A percentile compares a stretch with the other conserved stretches of the same genome.
These are phyloP conservation scores for Condylura cristata DNA, from an alignment of 2,113 vertebrate species.

Conservation along the genomic window DNA sequence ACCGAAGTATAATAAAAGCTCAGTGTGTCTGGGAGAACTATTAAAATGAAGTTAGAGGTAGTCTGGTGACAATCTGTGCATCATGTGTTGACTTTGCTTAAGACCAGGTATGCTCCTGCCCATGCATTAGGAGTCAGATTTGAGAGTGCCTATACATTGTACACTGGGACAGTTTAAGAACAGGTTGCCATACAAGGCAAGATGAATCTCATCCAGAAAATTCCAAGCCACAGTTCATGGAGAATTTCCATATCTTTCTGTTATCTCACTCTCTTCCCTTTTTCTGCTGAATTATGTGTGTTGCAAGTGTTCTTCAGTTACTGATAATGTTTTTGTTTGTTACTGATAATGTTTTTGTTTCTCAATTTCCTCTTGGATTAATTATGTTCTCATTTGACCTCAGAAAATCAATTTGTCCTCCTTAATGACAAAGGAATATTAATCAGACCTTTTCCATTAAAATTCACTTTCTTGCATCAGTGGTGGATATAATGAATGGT, in stretches of 20 bases:
- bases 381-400: neutral
- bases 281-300: neutral
- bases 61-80: neutral
- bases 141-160: fast-evolving
- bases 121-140: neutral
- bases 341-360: neutral
- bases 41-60: neutral
- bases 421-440: slow-evolving; percentile 15
- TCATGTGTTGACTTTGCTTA: neutral
- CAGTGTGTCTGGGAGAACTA: neutral
- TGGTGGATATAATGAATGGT: neutral
- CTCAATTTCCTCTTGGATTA: slow-evolving; percentile 29
- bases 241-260: neutral
- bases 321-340: neutral
- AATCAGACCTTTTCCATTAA: neutral
- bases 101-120: too few relatives aligned
- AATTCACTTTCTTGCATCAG: neutral
- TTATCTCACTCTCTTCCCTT: neutral
- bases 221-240: neutral
- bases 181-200: neutral
- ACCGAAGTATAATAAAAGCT: neutral
- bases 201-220: neutral
- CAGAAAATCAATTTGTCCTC: neutral
- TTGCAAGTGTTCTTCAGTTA: neutral
- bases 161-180: neutral